Evolutionary conservation across 2,888 invertebrate species (phyloP).

Genomic region (Chrysodeixis includens): DNA sequence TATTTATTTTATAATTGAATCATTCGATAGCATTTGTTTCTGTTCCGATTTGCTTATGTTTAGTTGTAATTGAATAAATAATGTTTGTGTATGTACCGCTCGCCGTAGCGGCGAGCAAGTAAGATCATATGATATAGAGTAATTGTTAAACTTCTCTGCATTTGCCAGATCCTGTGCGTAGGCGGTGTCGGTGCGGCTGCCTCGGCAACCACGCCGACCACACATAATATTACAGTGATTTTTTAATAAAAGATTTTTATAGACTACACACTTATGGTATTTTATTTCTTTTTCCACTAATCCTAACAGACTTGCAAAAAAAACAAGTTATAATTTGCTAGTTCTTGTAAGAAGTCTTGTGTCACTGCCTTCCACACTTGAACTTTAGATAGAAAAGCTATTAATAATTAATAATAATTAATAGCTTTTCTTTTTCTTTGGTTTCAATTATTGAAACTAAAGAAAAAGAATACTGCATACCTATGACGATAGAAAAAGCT

Average conservation of each 20-base stretch:
- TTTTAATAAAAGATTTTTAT: conserved; percentile 88
- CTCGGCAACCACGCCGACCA: conserved; percentile 63
- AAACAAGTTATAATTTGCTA: no score
- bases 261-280: conserved; percentile 73
- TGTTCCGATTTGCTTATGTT: conserved; percentile 81
- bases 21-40: conserved; percentile 76
- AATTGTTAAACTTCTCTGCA: conserved; percentile 78
- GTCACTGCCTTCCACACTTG: no score
- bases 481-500: no score
- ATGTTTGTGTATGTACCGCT: conserved; percentile 72
- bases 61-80: conserved; percentile 78
- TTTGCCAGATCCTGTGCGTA: conserved; percentile 74
- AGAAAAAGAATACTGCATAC: no score
- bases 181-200: conserved; percentile 65
- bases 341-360: no score
- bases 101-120: conserved; percentile 65
- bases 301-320: no score
- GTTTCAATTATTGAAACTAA: no score
- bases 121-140: conserved; percentile 74
- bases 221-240: conserved; percentile 85
- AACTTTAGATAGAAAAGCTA: no score
- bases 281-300: conserved; percentile 58
- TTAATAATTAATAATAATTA: no score
- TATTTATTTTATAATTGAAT: conserved; percentile 84
- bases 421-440: no score